phyloP scores from a whole-genome alignment of 2,113 vertebrate genomes.

The Microtus ochrogaster region DNA sequence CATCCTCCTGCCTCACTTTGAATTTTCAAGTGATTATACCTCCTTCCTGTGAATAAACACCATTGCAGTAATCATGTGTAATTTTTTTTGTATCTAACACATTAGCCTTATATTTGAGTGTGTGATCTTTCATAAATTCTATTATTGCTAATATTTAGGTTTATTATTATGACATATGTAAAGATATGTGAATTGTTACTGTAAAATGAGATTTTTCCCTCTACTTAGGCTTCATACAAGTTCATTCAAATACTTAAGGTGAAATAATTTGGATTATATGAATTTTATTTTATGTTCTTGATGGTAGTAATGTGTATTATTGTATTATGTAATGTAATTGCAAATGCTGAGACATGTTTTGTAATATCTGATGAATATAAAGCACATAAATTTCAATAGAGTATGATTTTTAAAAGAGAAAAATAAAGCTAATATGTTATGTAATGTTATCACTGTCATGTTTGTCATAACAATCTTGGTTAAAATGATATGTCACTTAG shows the following conservation, averaged over 20 bases:
- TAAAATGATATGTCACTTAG: neutral
- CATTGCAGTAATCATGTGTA: neutral
- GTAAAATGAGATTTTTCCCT: neutral
- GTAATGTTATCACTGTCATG: too few species aligned
- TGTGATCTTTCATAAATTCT: neutral
- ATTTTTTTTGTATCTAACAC: neutral
- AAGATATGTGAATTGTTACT: neutral
- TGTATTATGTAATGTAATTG: neutral
- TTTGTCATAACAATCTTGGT: neutral
- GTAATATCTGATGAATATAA: neutral
- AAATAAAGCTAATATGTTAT: neutral
- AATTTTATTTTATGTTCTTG: neutral
- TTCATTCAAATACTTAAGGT: neutral
- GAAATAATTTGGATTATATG: neutral
- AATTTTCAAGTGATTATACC: neutral
- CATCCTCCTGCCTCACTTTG: too few species aligned
- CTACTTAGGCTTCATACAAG: neutral
- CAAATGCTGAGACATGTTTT: neutral
- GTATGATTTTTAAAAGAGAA: neutral
- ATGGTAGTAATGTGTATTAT: neutral
- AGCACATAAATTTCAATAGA: neutral
- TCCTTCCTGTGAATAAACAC: neutral
- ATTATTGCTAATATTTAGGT: neutral
- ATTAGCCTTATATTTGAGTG: neutral
- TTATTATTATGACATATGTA: neutral